Evolutionary conservation across 2,797 vertebrate species (phyloP).

Genomic region (Clarias laeviceps): DNA sequence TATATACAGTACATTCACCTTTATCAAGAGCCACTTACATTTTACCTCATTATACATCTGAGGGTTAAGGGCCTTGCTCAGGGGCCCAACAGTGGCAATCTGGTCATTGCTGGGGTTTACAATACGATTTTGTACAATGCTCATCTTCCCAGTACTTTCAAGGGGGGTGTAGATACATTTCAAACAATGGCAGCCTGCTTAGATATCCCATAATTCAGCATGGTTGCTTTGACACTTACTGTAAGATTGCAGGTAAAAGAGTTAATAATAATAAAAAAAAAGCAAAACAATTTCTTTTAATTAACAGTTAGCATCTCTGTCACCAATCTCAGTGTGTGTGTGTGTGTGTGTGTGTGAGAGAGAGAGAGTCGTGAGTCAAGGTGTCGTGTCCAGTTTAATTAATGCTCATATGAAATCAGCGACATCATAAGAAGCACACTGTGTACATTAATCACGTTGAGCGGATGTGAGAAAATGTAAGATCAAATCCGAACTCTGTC

Average conservation of each 20-base stretch:
- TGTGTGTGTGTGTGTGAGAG: background rate
- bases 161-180: too few species aligned
- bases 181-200: background rate
- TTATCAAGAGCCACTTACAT: too few species aligned
- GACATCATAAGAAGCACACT: background rate
- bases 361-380: background rate
- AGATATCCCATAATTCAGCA: background rate
- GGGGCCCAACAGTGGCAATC: too few species aligned
- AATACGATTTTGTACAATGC: too few species aligned
- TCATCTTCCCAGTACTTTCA: too few species aligned
- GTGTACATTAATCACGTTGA: background rate
- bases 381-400: background rate
- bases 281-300: background rate
- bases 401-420: background rate
- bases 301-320: background rate
- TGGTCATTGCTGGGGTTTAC: too few species aligned
- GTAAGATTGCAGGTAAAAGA: background rate
- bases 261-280: background rate
- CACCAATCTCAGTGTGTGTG: background rate
- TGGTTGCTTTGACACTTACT: background rate
- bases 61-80: too few species aligned
- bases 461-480: background rate
- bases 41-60: too few species aligned
- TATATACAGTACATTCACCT: too few species aligned
- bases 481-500: background rate